phyloP scores from a whole-genome alignment of 2,888 invertebrate genomes.

The Xestoiulus laeticollis region DNA sequence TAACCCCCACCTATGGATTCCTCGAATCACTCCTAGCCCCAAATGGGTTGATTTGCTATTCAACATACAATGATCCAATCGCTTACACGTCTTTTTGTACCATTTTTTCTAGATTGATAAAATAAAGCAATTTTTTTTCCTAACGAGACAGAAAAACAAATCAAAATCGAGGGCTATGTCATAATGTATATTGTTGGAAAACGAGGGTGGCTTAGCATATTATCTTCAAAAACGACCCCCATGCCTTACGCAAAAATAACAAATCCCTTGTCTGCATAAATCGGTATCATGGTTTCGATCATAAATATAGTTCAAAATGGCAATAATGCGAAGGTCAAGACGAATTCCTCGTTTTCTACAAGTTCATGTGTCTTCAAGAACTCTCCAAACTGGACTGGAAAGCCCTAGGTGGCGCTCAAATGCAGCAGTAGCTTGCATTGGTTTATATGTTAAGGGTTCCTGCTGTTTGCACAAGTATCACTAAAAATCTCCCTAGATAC shows the following conservation, averaged over 20 bases:
- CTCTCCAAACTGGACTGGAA: not conserved
- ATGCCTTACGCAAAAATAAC: constrained; percentile 32
- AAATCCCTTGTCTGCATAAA: constrained; percentile 17
- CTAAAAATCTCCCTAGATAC: not conserved
- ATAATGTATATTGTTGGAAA: not conserved
- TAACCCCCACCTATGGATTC: constrained; percentile 41
- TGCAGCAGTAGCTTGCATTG: not conserved
- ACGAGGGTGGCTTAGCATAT: constrained; percentile 24
- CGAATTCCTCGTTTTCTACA: constrained; percentile 14
- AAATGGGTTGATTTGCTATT: constrained; percentile 41
- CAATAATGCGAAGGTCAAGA: constrained; percentile 39
- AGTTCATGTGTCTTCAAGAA: not conserved
- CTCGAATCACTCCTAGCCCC: constrained; percentile 34
- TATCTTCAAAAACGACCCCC: constrained; percentile 5
- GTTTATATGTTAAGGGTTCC: not conserved
- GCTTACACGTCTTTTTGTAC: constrained; percentile 5
- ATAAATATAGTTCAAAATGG: constrained; percentile 24
- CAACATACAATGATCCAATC: constrained; percentile 43
- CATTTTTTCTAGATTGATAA: constrained; percentile 40
- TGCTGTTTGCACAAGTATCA: not conserved
- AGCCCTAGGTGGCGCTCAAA: not conserved
- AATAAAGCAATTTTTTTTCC: constrained; percentile 21
- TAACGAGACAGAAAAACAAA: constrained; percentile 43
- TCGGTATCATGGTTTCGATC: constrained; percentile 22
- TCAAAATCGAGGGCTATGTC: constrained; percentile 27